These are phyloP conservation scores for Acanthopagrus latus DNA, from an alignment of 2,797 vertebrate species.

Conservation along the genomic window DNA sequence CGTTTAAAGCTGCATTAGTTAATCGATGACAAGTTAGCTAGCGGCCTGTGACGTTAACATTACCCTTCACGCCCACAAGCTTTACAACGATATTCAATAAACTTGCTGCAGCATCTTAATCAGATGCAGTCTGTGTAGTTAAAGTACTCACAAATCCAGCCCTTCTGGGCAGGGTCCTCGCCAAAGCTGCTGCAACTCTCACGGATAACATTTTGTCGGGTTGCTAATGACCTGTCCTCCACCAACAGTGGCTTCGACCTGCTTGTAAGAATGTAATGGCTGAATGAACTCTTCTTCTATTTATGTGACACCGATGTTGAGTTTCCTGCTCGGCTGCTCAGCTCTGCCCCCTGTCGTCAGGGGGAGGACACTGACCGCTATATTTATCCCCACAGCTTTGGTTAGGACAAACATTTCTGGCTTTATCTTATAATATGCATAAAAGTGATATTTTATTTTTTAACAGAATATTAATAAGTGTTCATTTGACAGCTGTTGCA, in stretches of 20 bases:
- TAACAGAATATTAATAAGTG: background rate
- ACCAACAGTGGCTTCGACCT: slow-evolving; percentile 70
- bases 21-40: slow-evolving; percentile 29
- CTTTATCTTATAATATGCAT: background rate
- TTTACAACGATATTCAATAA: slow-evolving; percentile 21
- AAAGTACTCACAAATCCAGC: slow-evolving; percentile 90
- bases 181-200: slow-evolving; percentile 91
- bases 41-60: slow-evolving; percentile 77
- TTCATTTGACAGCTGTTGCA: too few species aligned
- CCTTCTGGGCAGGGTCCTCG: slow-evolving; percentile 89
- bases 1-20: background rate
- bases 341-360: slow-evolving; percentile 50
- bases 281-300: slow-evolving; percentile 80
- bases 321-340: background rate
- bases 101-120: background rate
- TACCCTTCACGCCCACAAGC: slow-evolving; percentile 71
- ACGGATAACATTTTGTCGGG: slow-evolving; percentile 90
- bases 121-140: background rate
- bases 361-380: background rate
- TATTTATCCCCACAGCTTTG: too few species aligned
- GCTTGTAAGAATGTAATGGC: slow-evolving; percentile 80
- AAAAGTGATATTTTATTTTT: too few species aligned
- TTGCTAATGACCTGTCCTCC: slow-evolving; percentile 80
- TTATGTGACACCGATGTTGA: slow-evolving; percentile 9
- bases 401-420: background rate